These are phyloP conservation scores for Ibycter americanus DNA, from an alignment of 2,797 vertebrate species.

Conservation along the genomic window DNA sequence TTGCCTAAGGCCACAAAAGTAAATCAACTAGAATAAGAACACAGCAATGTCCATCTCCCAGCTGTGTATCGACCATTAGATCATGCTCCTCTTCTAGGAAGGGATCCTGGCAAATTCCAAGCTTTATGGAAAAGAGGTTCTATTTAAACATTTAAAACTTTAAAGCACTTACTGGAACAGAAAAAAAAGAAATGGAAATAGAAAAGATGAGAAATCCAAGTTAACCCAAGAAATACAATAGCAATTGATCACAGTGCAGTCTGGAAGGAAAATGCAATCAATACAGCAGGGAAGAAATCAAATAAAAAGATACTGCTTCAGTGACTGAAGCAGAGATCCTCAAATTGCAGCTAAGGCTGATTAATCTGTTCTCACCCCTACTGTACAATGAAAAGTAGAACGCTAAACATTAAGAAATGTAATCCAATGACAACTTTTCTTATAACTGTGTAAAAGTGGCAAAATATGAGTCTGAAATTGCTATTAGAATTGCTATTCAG, in stretches of 20 bases:
- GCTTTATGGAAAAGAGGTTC: slow-evolving; percentile 22
- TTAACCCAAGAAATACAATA: not conserved
- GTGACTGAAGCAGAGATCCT: not conserved
- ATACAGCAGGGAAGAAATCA: not conserved
- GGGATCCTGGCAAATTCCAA: not conserved
- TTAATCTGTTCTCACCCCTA: not conserved
- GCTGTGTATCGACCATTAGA: not conserved
- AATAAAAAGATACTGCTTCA: not conserved
- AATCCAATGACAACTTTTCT: not conserved
- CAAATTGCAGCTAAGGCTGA: not conserved
- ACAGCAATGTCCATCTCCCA: not conserved
- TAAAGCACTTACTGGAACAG: slow-evolving; percentile 20
- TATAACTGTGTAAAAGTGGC: not conserved
- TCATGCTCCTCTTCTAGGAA: not conserved
- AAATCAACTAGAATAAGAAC: not conserved
- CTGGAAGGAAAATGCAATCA: slow-evolving; percentile 8
- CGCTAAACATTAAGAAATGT: not conserved
- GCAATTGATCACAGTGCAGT: not conserved
- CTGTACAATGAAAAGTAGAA: not conserved
- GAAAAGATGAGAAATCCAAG: slow-evolving; percentile 44
- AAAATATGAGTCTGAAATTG: not conserved
- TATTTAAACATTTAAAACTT: slow-evolving; percentile 46
- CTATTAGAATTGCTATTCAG: not conserved
- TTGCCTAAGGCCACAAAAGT: not conserved
- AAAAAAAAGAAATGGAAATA: not conserved